Evolutionary conservation across 2,797 vertebrate genomes (phyloP).

Genomic region (Eidolon dupreanum): DNA sequence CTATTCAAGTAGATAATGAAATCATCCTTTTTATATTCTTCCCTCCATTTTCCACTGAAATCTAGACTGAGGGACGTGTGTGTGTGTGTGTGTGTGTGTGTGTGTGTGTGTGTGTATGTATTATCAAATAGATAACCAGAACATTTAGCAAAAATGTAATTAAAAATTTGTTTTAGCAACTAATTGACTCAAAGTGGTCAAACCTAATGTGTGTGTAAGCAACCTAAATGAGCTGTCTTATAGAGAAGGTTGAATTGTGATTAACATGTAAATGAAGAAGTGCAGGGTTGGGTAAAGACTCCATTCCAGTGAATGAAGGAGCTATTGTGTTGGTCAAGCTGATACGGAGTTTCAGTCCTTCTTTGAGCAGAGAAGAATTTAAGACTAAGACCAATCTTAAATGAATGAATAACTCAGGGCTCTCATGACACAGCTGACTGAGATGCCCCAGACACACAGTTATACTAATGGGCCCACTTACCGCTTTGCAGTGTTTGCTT

Average conservation of each 20-base stretch:
- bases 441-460: background rate
- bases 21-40: background rate
- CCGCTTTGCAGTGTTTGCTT: constrained; percentile 98
- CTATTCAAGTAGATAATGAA: background rate
- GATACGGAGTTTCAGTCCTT: background rate
- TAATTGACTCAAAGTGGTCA: background rate
- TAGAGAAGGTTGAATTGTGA: rapidly evolving
- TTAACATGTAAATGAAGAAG: background rate
- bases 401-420: background rate
- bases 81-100: background rate
- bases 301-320: background rate
- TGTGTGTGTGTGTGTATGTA: background rate
- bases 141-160: background rate
- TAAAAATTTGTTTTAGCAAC: background rate
- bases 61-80: background rate
- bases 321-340: background rate
- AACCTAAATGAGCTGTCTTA: background rate
- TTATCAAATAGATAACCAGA: background rate
- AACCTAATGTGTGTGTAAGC: background rate
- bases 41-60: background rate
- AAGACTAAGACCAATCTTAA: background rate
- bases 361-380: background rate
- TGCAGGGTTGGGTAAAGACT: background rate
- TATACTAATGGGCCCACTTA: constrained; percentile 84
- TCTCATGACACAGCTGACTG: background rate